These are phyloP conservation scores for Takifugu rubripes DNA, from an alignment of 2,797 vertebrate genomes.

Conservation along the genomic window DNA sequence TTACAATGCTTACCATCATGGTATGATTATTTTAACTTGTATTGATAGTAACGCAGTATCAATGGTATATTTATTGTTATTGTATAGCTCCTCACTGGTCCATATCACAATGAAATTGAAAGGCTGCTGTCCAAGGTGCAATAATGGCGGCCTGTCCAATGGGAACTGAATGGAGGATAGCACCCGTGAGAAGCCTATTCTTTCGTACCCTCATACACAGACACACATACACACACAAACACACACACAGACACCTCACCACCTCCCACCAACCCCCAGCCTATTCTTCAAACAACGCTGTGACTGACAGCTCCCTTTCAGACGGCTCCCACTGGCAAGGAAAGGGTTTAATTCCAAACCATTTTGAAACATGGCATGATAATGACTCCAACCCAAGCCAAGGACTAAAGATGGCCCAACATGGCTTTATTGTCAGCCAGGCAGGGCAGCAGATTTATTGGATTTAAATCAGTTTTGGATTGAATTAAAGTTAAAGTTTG, in stretches of 20 bases:
- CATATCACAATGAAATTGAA: slow-evolving; percentile 63
- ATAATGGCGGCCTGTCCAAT: slow-evolving; percentile 84
- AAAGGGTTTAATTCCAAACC: slow-evolving; percentile 83
- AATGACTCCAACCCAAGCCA: slow-evolving; percentile 62
- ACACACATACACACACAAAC: slow-evolving; percentile 5
- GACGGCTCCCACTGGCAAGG: slow-evolving; percentile 79
- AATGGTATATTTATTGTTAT: slow-evolving; percentile 21
- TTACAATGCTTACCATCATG: too few species aligned
- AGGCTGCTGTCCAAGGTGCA: slow-evolving; percentile 70
- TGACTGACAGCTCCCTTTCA: slow-evolving; percentile 93
- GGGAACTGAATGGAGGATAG: slow-evolving; percentile 90
- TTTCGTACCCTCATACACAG: slow-evolving; percentile 41
- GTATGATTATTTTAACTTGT: too few species aligned
- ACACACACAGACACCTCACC: neutral
- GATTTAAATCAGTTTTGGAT: slow-evolving; percentile 14
- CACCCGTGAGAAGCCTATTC: slow-evolving; percentile 87
- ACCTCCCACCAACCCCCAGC: slow-evolving; percentile 41
- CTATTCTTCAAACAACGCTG: slow-evolving; percentile 84
- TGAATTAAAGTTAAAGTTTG: slow-evolving; percentile 5
- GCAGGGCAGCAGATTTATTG: slow-evolving; percentile 6
- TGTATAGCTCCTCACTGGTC: slow-evolving; percentile 42
- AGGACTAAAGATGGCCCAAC: slow-evolving; percentile 21
- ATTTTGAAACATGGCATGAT: slow-evolving; percentile 76
- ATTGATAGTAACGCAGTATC: neutral
- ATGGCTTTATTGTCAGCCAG: slow-evolving; percentile 20